Percentiles rank a stretch among this genome's conserved stretches.
phyloP scores from a whole-genome alignment of 2,113 vertebrate genomes.

The Indri indri region DNA sequence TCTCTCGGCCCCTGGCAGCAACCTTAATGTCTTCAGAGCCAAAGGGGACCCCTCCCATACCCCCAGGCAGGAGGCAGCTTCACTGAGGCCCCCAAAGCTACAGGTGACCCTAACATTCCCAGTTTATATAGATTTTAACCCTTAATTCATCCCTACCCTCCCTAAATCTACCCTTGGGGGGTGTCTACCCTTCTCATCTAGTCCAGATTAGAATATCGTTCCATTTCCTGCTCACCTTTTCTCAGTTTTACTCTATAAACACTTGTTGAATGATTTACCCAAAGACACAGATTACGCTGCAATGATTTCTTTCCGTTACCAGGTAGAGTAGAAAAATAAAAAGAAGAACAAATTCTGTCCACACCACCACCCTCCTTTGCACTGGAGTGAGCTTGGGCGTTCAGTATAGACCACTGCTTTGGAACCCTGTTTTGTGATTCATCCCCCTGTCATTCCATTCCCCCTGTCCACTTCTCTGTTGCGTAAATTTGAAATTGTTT shows the following conservation, averaged over 20 bases:
- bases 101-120: neutral
- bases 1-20: neutral
- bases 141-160: neutral
- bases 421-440: constrained; percentile 7
- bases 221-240: neutral
- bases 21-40: neutral
- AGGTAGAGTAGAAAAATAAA: neutral
- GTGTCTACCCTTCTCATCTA: neutral
- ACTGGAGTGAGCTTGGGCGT: neutral
- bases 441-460: neutral
- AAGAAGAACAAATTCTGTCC: neutral
- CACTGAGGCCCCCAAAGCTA: neutral
- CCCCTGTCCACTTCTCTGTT: neutral
- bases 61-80: neutral
- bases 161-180: neutral
- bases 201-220: neutral
- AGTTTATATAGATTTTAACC: neutral
- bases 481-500: neutral
- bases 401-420: neutral
- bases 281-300: neutral
- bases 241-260: constrained; percentile 8
- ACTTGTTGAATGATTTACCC: constrained; percentile 39
- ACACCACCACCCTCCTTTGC: neutral
- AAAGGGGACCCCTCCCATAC: neutral
- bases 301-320: neutral